Evolutionary conservation across 2,113 vertebrate genomes (phyloP), one percentile per base, ranked within the genome.

Genomic region (Artemisiospiza belli): DNA sequence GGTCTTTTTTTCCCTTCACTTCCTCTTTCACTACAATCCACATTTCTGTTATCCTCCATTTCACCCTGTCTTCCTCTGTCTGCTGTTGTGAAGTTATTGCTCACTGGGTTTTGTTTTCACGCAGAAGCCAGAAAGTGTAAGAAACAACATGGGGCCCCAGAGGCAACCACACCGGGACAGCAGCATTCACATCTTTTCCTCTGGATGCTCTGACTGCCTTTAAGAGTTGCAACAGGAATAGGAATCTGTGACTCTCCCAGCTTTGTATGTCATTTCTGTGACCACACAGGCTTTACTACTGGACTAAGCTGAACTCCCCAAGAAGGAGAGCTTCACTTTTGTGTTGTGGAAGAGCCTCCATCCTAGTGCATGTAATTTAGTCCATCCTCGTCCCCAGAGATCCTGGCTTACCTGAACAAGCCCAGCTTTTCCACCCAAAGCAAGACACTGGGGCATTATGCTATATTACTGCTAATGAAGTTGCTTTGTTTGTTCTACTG

Each of bases 391-490:
- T 33, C 37, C 31, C 44, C 30, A 52, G 37, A 77, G 66, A 51
- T 23, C 35, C 35, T 59, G 35, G 18, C 9, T 81, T 57, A 77
- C 52, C 85, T 75, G 23, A 85, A 57, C 47, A 90, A 87, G 46
- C 52, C 20, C 2, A 2, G 49, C 16, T 89, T 52, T 75, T 78
- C n/a, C 1, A 2, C 35, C 23, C 59, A 61, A 59, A 47, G 37
- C 13, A 5, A 51, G 35, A 57, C 14, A 37, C 28, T 59, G 0
- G 0, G 64, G 31, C 20, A 72, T 31, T 49, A 49, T 1, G 0
- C 52, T 78, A 37, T 15, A 57, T 88, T 78, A 57, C 21, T 57
- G 69, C 76, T 96, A 95, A 96, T 92, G 73, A 96, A 95, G 83
- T 87, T 83, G 62, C 54, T 87, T 90, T 94, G 80, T 90, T 95